Conservation (phyloP, 2,888 invertebrate species). For the Tenthredo mesomela region DNA sequence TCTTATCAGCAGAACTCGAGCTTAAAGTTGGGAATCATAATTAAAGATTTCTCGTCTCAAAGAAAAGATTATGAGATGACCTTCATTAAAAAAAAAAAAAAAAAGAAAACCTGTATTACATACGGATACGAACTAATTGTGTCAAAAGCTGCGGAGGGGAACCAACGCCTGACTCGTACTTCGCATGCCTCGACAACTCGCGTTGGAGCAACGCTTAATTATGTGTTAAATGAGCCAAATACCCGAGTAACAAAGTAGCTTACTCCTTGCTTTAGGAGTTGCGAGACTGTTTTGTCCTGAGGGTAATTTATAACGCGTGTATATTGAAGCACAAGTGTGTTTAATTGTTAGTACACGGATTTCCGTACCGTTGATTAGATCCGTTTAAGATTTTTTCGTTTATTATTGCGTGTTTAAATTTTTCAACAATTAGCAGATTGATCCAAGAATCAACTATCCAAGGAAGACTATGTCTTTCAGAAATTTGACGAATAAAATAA, state of each 20-base stretch:
- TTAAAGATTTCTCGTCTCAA: background rate
- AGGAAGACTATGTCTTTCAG: background rate
- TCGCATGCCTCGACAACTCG: constrained; percentile 61
- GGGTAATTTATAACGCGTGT: constrained; percentile 26
- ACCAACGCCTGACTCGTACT: constrained; percentile 54
- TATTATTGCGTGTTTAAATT: background rate
- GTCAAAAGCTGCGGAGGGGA: constrained; percentile 61
- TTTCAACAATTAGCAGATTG: background rate
- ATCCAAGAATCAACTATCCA: background rate
- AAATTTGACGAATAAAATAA: background rate
- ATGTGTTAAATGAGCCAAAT: constrained; percentile 66
- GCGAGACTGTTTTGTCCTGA: constrained; percentile 17
- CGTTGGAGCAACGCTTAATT: constrained; percentile 64
- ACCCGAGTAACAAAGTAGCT: constrained; percentile 56
- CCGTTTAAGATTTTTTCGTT: background rate
- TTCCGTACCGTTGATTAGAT: background rate
- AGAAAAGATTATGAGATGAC: background rate
- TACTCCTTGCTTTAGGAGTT: constrained; percentile 53
- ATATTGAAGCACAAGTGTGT: constrained; percentile 19
- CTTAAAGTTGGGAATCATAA: constrained; percentile 1
- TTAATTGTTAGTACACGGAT: constrained; percentile 14
- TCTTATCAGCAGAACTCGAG: constrained; percentile 15
- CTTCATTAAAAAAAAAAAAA: no score
- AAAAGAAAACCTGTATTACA: background rate
- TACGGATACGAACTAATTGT: constrained; percentile 59